A percentile compares a stretch with the other conserved stretches of the same genome.
These are phyloP conservation scores for Xylocampa areola DNA, from an alignment of 2,888 invertebrate species.

Conservation along the genomic window DNA sequence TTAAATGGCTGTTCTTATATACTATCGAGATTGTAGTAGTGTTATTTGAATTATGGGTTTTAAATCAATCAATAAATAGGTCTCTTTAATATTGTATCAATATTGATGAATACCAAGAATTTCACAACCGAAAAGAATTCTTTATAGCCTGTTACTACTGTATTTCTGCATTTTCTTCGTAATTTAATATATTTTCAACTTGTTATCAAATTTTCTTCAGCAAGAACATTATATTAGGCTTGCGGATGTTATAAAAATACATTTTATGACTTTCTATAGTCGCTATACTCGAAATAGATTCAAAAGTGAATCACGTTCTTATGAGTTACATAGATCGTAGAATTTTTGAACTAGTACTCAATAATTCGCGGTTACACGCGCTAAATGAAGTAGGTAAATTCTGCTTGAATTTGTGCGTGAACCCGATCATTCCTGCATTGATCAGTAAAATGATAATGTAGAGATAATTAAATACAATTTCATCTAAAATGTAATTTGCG, in stretches of 20 bases:
- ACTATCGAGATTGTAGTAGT: conserved; percentile 2
- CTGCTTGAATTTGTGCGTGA: too few relatives aligned
- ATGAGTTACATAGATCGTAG: background rate
- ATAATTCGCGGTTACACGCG: background rate
- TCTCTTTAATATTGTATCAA: background rate
- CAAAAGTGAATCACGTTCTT: conserved; percentile 39
- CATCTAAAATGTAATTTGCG: background rate
- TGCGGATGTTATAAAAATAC: conserved; percentile 43
- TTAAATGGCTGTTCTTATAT: conserved; percentile 29
- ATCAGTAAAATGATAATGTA: background rate
- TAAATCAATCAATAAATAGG: conserved; percentile 8
- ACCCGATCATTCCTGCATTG: too few relatives aligned
- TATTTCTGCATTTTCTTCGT: background rate
- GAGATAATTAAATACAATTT: too few relatives aligned
- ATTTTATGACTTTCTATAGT: conserved; percentile 37
- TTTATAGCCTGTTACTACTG: background rate
- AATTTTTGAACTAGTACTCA: background rate
- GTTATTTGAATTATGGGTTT: background rate
- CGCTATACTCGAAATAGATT: conserved; percentile 40
- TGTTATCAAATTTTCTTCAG: conserved; percentile 4
- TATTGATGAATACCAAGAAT: background rate
- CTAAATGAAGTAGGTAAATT: too few relatives aligned
- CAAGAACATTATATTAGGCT: background rate
- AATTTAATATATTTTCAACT: background rate
- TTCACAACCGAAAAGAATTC: background rate